Evolutionary conservation across 1,140 invertebrate species (phyloP), one percentile per base, ranked within the genome.

Genomic region (Drosophila sulfurigaster): DNA sequence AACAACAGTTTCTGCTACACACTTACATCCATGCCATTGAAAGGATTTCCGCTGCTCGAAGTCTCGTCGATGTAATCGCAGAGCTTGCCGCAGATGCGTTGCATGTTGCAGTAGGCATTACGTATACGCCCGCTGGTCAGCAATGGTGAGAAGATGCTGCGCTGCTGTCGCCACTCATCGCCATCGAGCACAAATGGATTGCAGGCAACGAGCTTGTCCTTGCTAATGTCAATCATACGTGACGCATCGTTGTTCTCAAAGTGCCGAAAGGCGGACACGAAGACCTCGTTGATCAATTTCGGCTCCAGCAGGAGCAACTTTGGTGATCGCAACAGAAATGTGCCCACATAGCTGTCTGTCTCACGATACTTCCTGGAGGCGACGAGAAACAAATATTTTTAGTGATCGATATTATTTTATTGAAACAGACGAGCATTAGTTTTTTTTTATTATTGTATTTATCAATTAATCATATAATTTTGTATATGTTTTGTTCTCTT

Each of bases 111-210:
- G 38, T 91, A 92, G 11, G 78, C 74, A 30, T 68, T 77, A 16
- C 85, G 80, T 7, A 92, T 87, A 16, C 91, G 83, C n/a, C 91
- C 88, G 2, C 91, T 92, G n/a, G 94, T 94, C 66, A 95, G 93
- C 8, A 93, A 92, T 0, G 94, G 93, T 32, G 94, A 94, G 45
- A 95, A 92, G 41, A 94, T 92, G 5, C 82, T 86, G 35, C 95
- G 85, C 15, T 94, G 93, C 48, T 92, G 80, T 56, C 94, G 94
- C 95, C 95, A 95, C 64, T 90, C 85, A 7, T 93, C 87, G 10
- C 93, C 94, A 28, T 81, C 79, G 6, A 92, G 71, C 25, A 93
- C 71, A 66, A 94, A 94, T 0, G 93, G 93, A 91, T 94, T 94
- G 63, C 78, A 79, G 1, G 83, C 85, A 13, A 94, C 75, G 5